A percentile compares a stretch with the other conserved stretches of the same genome.
Evolutionary conservation across 1,140 invertebrate genomes (phyloP).

Genomic region (Thalassaphorura encarpata): DNA sequence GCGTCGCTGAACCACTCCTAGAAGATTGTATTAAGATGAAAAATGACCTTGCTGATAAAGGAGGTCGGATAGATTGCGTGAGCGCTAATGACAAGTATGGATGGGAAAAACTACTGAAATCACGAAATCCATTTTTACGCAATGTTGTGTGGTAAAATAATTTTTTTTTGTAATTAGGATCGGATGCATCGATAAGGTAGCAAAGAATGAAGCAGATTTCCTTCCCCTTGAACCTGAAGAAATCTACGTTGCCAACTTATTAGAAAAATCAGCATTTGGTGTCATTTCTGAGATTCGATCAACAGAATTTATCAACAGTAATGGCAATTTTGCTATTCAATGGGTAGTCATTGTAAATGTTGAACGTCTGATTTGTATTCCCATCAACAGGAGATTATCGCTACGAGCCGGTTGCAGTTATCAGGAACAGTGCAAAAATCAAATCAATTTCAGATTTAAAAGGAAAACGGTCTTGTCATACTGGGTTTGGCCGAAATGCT

Average conservation of each 20-base stretch:
- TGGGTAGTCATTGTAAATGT: too few relatives aligned
- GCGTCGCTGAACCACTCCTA: too few relatives aligned
- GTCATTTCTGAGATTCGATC: constrained; percentile 27
- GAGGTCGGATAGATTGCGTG: too few relatives aligned
- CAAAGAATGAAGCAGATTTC: constrained; percentile 29
- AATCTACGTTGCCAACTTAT: constrained; percentile 29
- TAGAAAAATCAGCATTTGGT: constrained; percentile 30
- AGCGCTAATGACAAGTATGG: too few relatives aligned
- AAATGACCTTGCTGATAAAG: too few relatives aligned
- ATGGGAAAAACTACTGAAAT: too few relatives aligned
- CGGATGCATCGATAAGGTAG: constrained; percentile 25
- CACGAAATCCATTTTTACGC: too few relatives aligned
- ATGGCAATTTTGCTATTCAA: constrained; percentile 9
- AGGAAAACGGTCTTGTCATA: constrained; percentile 66
- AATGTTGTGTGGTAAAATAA: too few relatives aligned
- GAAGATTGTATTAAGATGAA: too few relatives aligned
- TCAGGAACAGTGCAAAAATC: constrained; percentile 57
- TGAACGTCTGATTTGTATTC: too few relatives aligned
- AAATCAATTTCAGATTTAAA: constrained; percentile 51
- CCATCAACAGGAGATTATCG: too few relatives aligned
- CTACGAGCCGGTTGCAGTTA: constrained; percentile 64
- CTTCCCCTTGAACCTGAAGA: constrained; percentile 29
- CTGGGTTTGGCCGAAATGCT: constrained; percentile 63
- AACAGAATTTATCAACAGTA: background rate
- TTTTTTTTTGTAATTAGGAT: too few relatives aligned